Conservation (phyloP, 2,113 vertebrate genomes). For the Limnothrissa miodon region DNA sequence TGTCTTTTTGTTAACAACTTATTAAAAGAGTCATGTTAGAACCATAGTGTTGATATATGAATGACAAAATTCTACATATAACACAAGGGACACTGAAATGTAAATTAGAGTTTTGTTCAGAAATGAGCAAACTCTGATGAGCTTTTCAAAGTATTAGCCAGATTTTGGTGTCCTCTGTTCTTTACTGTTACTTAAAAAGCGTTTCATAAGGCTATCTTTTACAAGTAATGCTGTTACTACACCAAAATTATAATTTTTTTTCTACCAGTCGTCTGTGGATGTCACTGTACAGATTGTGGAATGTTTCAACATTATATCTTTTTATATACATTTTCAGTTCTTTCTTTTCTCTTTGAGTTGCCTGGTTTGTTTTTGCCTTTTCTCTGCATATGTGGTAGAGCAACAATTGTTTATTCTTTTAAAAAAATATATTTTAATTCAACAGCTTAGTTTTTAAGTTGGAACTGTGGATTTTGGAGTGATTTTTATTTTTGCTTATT, state of each 20-base stretch:
- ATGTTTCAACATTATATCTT: constrained; percentile 71
- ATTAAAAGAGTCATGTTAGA: constrained; percentile 52
- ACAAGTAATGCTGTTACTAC: constrained; percentile 65
- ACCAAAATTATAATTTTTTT: constrained; percentile 70
- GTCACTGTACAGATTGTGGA: constrained; percentile 83
- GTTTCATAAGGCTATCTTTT: constrained; percentile 67
- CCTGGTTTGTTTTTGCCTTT: constrained; percentile 55
- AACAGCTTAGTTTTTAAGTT: constrained; percentile 30
- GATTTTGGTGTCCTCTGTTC: constrained; percentile 55
- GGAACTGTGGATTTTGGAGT: constrained; percentile 36
- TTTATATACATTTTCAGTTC: constrained; percentile 62
- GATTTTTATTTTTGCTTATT: constrained; percentile 19
- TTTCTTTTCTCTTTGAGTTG: constrained; percentile 54
- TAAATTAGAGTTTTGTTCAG: constrained; percentile 63
- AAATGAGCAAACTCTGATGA: constrained; percentile 61
- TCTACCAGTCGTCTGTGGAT: constrained; percentile 77
- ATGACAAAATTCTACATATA: constrained; percentile 39
- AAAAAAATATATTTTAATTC: constrained; percentile 25
- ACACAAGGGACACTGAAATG: constrained; percentile 65
- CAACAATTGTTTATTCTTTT: constrained; percentile 65
- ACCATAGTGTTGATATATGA: constrained; percentile 63
- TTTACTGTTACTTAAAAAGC: constrained; percentile 61
- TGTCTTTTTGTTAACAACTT: constrained; percentile 48
- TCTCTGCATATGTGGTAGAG: constrained; percentile 56
- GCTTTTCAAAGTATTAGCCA: constrained; percentile 62